These are phyloP conservation scores for Pogonomyrmex barbatus DNA, from an alignment of 1,140 invertebrate genomes.

Conservation along the genomic window DNA sequence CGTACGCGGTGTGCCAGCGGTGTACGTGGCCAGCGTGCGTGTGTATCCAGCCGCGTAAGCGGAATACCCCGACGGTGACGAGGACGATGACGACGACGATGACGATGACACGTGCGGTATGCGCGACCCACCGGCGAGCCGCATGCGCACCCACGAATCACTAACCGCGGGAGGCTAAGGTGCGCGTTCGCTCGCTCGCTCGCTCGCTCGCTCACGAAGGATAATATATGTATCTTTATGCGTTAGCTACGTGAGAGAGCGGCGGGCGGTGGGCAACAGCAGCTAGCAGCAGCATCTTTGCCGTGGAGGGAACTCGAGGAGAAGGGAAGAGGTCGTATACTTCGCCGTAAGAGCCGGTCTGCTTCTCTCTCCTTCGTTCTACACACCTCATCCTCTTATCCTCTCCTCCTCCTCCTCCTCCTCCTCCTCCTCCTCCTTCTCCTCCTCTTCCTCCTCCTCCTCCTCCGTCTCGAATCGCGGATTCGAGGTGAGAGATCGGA, in stretches of 20 bases:
- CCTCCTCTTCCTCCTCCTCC: background rate
- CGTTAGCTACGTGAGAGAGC: conserved; percentile 80
- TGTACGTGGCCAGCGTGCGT: conserved; percentile 63
- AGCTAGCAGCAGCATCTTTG: conserved; percentile 73
- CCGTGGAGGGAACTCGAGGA: conserved; percentile 34
- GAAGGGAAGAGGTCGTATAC: conserved; percentile 36
- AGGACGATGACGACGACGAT: conserved; percentile 24
- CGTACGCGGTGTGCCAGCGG: background rate
- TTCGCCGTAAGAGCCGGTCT: conserved; percentile 29
- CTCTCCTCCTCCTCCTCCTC: too few species aligned
- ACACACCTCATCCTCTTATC: background rate
- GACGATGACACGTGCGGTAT: conserved; percentile 64
- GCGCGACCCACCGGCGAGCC: conserved; percentile 74
- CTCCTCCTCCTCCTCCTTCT: background rate
- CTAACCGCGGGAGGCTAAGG: conserved; percentile 75
- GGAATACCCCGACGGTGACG: conserved; percentile 60
- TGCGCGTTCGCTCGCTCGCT: conserved; percentile 80
- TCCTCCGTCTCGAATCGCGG: conserved; percentile 13
- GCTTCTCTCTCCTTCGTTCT: background rate
- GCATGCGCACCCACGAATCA: conserved; percentile 82
- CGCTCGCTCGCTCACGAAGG: conserved; percentile 71
- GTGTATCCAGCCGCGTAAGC: conserved; percentile 12
- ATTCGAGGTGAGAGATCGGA: conserved; percentile 41
- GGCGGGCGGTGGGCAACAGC: conserved; percentile 57
- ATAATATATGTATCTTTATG: conserved; percentile 81